These are phyloP conservation scores for Cossypha niveicapilla DNA, from an alignment of 2,797 vertebrate species.

Conservation along the genomic window DNA sequence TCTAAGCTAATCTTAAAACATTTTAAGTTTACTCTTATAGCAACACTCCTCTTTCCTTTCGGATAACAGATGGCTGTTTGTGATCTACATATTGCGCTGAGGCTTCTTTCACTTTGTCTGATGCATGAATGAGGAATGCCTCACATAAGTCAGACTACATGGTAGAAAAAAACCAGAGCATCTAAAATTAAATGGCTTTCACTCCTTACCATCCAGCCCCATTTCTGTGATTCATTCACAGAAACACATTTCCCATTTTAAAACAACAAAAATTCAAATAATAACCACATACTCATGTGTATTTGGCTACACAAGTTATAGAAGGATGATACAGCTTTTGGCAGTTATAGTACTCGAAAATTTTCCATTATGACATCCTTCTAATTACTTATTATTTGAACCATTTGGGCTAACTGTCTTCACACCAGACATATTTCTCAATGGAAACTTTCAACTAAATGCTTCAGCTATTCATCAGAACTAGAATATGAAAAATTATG, in stretches of 20 bases:
- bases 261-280: not conserved
- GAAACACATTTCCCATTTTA: not conserved
- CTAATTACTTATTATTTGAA: conserved; percentile 3
- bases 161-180: not conserved
- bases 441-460: not conserved
- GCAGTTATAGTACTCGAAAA: not conserved
- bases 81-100: not conserved
- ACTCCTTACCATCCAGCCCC: not conserved
- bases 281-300: not conserved
- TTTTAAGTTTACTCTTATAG: not conserved
- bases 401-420: not conserved
- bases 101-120: not conserved
- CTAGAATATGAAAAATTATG: not conserved
- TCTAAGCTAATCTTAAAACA: not conserved
- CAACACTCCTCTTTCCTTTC: not conserved
- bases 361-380: not conserved
- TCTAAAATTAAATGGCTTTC: conserved; percentile 10
- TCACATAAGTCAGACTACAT: not conserved
- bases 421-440: not conserved
- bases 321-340: not conserved
- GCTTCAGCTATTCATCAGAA: not conserved
- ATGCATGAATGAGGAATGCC: not conserved
- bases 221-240: conserved; percentile 5
- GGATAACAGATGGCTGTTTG: conserved; percentile 15
- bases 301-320: not conserved